Evolutionary conservation across 2,113 vertebrate species (phyloP).

Genomic region (Calyptomena viridis): DNA sequence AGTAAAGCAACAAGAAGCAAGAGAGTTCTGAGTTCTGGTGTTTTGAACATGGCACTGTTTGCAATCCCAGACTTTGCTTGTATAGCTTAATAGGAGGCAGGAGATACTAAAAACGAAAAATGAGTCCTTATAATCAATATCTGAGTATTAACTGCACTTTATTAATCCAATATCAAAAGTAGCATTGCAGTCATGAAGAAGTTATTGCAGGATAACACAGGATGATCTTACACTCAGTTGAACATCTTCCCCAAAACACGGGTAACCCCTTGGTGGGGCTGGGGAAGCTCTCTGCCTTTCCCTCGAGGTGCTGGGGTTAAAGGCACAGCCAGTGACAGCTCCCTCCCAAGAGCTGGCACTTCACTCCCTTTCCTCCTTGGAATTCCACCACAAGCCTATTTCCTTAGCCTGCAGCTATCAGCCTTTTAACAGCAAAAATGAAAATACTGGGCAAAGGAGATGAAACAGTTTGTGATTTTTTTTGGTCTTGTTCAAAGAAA

Average conservation of each 20-base stretch:
- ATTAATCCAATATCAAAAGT: neutral
- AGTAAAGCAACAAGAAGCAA: neutral
- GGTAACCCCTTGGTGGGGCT: neutral
- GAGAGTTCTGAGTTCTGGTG: neutral
- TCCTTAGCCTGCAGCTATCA: neutral
- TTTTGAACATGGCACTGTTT: neutral
- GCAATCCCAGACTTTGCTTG: neutral
- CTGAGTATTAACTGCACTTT: neutral
- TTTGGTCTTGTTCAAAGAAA: neutral
- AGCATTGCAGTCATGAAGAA: neutral
- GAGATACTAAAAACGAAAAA: slow-evolving; percentile 18
- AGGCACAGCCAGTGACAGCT: neutral
- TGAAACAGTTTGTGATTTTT: neutral
- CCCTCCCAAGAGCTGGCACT: neutral
- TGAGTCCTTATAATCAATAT: neutral
- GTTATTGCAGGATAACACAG: neutral
- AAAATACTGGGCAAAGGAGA: neutral
- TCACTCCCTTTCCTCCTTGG: neutral
- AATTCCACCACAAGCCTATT: neutral
- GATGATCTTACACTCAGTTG: neutral
- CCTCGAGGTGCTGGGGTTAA: neutral
- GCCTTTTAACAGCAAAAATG: neutral
- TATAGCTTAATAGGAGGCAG: neutral
- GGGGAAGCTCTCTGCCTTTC: neutral
- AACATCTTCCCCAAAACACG: neutral